A percentile compares a stretch with the other conserved stretches of the same genome.
Conservation (phyloP, 2,113 vertebrate species). For the Gracilinanus agilis region DNA sequence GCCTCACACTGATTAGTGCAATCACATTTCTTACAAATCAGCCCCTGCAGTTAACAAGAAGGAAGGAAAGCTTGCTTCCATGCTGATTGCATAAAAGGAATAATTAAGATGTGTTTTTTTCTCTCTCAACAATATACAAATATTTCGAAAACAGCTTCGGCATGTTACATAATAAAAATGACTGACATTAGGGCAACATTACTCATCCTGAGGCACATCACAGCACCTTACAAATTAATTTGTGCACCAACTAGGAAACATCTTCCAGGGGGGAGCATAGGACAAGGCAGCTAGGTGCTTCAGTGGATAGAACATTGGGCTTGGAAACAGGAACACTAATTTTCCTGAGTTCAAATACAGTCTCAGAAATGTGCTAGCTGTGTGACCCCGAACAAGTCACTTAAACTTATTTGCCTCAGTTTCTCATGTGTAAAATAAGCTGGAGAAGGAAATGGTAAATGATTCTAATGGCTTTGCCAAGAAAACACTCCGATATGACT, state of each 20-base stretch:
- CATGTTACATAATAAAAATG: neutral
- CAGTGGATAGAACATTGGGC: neutral
- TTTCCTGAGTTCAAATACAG: too few species aligned
- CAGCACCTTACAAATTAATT: neutral
- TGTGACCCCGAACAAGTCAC: too few species aligned
- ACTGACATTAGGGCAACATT: rapidly evolving
- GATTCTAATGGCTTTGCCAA: too few species aligned
- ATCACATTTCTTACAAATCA: constrained; percentile 20
- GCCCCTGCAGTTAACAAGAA: neutral
- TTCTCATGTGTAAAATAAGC: too few species aligned
- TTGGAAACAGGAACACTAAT: too few species aligned
- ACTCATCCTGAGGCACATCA: neutral
- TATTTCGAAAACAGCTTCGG: neutral
- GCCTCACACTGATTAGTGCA: neutral
- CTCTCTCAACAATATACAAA: too few species aligned
- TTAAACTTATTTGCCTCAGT: too few species aligned
- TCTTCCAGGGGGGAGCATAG: neutral
- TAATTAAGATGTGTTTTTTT: neutral
- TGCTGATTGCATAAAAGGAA: neutral
- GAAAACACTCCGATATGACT: too few species aligned
- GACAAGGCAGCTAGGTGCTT: neutral
- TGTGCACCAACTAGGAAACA: neutral
- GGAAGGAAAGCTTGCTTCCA: neutral
- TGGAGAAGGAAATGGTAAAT: too few species aligned
- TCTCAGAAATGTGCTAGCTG: too few species aligned